Evolutionary conservation across 2,797 vertebrate species (phyloP), one percentile per base, ranked within the genome.

Genomic region (Fringilla coelebs): DNA sequence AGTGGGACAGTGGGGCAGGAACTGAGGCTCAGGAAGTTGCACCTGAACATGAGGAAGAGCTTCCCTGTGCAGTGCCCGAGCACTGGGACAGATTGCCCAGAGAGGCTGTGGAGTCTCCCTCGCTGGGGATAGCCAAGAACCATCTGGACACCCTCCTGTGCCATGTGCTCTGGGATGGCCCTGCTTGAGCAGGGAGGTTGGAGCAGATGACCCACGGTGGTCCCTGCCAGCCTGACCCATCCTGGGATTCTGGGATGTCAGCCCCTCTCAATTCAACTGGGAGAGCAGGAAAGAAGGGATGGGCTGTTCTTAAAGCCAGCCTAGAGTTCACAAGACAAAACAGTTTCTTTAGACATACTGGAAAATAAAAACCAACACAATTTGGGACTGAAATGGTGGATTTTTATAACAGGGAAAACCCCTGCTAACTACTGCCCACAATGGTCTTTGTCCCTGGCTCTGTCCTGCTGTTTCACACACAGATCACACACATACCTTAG

Each of bases 161-260:
- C 63, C 3, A 4, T 4, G 26, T 36, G n/a, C 48, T 34, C n/a
- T 70, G 34, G 1, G 4, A 8, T 57, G 36, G 31, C 19, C 11
- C 51, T n/a, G 16, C 51, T 1, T 38, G n/a, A 51, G 20, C 38
- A 73, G 19, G n/a, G 60, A 79, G 10, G 10, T 10, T 58, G 9
- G 11, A 57, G 7, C 22, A 72, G 51, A 0, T 43, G 22, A 24
- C 0, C 36, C 75, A 29, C 4, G 0, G 52, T 11, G 25, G 8
- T 32, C 12, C 8, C 5, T 54, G 19, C 40, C 61, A 61, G 0
- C 34, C 61, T 54, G 29, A 10, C 31, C 21, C 8, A 24, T 8
- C 40, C n/a, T 67, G 17, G 2, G 16, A 29, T 72, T 38, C 38
- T 79, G 52, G 19, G 21, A 48, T 32, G 2, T 41, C 24, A 62